These are phyloP conservation scores for Propithecus coquereli DNA, from an alignment of 2,113 vertebrate genomes.

Conservation along the genomic window DNA sequence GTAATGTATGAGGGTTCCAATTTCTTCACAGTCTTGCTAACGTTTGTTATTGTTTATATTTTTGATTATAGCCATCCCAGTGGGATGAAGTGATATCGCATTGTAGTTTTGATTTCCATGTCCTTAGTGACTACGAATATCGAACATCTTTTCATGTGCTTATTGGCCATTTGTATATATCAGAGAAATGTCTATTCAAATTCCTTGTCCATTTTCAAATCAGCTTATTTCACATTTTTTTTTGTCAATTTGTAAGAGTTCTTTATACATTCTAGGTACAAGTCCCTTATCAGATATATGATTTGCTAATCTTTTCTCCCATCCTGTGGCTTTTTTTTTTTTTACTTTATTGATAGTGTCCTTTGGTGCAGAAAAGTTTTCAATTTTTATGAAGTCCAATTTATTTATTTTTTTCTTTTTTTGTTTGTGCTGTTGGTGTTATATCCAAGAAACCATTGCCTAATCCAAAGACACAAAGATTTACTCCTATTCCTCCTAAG, in stretches of 20 bases:
- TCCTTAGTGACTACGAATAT: not conserved
- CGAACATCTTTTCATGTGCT: not conserved
- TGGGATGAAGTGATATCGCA: not conserved
- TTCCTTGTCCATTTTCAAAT: not conserved
- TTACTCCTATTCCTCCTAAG: not conserved
- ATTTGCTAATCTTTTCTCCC: constrained; percentile 12
- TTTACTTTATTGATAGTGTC: not conserved
- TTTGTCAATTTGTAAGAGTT: not conserved
- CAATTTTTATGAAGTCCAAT: not conserved
- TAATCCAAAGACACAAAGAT: not conserved
- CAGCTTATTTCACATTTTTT: not conserved
- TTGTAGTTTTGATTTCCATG: not conserved
- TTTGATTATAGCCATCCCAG: not conserved
- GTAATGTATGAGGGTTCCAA: not conserved
- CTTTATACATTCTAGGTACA: not conserved
- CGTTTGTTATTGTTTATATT: not conserved
- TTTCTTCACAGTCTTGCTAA: not conserved
- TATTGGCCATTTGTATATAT: not conserved
- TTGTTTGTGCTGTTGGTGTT: not conserved
- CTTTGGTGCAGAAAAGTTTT: not conserved
- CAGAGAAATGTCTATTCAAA: not conserved
- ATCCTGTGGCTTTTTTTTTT: not conserved
- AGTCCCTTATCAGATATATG: not conserved
- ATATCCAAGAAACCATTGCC: not conserved
- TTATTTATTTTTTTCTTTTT: not conserved